Conservation (phyloP, 2,797 vertebrate genomes). For the Champsocephalus gunnari region DNA sequence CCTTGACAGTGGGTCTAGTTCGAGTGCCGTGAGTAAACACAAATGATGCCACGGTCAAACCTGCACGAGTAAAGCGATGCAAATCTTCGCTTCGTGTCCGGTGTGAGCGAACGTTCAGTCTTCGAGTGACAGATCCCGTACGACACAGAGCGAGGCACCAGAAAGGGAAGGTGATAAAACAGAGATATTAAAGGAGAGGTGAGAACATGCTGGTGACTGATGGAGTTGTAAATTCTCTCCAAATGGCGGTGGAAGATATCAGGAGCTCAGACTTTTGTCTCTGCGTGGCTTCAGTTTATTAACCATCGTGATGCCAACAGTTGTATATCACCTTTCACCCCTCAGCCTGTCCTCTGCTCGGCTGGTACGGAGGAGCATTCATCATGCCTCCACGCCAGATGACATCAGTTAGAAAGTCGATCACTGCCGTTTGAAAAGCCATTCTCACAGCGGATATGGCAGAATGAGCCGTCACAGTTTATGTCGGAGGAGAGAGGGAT, state of each 20-base stretch:
- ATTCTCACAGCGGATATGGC: slow-evolving; percentile 4
- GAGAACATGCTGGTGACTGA: neutral
- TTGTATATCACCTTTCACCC: slow-evolving; percentile 43
- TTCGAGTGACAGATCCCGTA: neutral
- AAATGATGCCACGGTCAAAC: too few species aligned
- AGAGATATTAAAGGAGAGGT: neutral
- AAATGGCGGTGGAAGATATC: slow-evolving; percentile 1
- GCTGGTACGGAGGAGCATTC: slow-evolving; percentile 13
- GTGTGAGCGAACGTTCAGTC: neutral
- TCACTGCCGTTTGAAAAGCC: slow-evolving; percentile 44
- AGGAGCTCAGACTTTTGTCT: slow-evolving; percentile 13
- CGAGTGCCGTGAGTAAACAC: too few species aligned
- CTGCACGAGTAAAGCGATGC: too few species aligned
- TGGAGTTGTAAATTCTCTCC: slow-evolving; percentile 15
- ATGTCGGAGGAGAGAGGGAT: slow-evolving; percentile 7
- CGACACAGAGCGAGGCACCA: neutral
- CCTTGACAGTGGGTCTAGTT: too few species aligned
- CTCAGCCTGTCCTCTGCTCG: slow-evolving; percentile 10
- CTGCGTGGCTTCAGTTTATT: slow-evolving; percentile 42
- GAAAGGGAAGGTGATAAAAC: neutral
- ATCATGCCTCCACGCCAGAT: slow-evolving; percentile 43
- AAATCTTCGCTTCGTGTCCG: too few species aligned
- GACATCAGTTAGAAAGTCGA: slow-evolving; percentile 50
- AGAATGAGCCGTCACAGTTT: slow-evolving; percentile 40
- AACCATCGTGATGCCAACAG: slow-evolving; percentile 40